These are phyloP conservation scores for Unio delphinus DNA, from an alignment of 2,888 invertebrate genomes.

Conservation along the genomic window DNA sequence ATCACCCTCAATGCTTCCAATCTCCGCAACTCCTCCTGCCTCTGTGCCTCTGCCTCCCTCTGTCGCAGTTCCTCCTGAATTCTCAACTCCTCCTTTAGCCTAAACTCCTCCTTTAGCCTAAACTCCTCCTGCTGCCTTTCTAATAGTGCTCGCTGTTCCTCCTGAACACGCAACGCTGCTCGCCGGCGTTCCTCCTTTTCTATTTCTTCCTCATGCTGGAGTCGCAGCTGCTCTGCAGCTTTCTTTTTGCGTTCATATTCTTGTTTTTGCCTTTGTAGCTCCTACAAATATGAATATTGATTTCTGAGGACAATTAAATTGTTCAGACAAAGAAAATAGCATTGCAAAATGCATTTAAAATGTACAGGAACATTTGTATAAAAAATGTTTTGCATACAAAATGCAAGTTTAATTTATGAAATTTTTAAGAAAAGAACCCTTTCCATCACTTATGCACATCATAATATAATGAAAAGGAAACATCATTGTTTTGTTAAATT, in stretches of 20 bases:
- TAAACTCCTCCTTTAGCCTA: slow-evolving; percentile 20
- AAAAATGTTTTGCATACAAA: too few relatives aligned
- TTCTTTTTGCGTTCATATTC: slow-evolving; percentile 68
- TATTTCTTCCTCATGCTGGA: slow-evolving; percentile 63
- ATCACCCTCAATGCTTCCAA: slow-evolving; percentile 33
- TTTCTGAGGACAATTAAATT: not conserved
- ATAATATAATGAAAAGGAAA: too few relatives aligned
- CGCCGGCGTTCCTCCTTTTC: slow-evolving; percentile 61
- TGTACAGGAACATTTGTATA: not conserved
- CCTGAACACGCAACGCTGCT: slow-evolving; percentile 58
- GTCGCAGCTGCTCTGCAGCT: slow-evolving; percentile 62
- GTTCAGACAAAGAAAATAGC: not conserved
- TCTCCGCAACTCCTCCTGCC: slow-evolving; percentile 35
- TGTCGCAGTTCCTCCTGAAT: slow-evolving; percentile 8
- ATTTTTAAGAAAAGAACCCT: too few relatives aligned
- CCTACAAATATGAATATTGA: slow-evolving; percentile 39
- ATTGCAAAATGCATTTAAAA: not conserved
- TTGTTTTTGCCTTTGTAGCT: slow-evolving; percentile 67
- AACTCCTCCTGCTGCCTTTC: slow-evolving; percentile 44
- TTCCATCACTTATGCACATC: too few relatives aligned
- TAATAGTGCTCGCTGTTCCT: slow-evolving; percentile 62
- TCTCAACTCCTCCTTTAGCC: slow-evolving; percentile 1
- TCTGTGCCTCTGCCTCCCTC: slow-evolving; percentile 29
- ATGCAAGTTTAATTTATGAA: too few relatives aligned
- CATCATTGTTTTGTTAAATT: too few relatives aligned